Conservation (phyloP, 2,113 vertebrate genomes). For the Sceloporus tristichus region DNA sequence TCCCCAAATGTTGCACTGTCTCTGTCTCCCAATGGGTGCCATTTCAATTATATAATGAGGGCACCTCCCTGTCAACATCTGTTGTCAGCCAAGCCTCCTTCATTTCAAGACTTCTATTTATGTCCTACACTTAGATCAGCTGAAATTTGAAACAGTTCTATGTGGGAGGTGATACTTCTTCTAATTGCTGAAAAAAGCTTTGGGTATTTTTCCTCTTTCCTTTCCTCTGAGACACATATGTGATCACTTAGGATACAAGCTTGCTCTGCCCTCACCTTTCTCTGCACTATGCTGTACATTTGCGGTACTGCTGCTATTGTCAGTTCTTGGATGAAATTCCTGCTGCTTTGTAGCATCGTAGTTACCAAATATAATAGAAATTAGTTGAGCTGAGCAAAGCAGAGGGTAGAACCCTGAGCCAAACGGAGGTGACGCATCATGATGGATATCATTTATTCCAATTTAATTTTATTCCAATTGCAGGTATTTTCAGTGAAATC, state of each 20-base stretch:
- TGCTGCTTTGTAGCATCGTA: slow-evolving; percentile 52
- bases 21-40: slow-evolving; percentile 23
- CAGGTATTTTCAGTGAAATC: neutral
- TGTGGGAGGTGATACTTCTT: slow-evolving; percentile 42
- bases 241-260: slow-evolving; percentile 52
- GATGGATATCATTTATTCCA: neutral
- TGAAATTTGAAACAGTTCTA: slow-evolving; percentile 65
- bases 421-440: neutral
- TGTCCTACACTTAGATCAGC: slow-evolving; percentile 52
- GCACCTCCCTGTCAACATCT: slow-evolving; percentile 40
- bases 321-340: slow-evolving; percentile 41
- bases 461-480: neutral
- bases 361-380: slow-evolving; percentile 39
- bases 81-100: neutral
- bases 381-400: slow-evolving; percentile 30
- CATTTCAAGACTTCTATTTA: slow-evolving; percentile 57
- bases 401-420: neutral
- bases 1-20: slow-evolving; percentile 46
- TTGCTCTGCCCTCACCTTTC: slow-evolving; percentile 34
- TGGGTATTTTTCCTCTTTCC: slow-evolving; percentile 39
- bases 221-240: slow-evolving; percentile 47
- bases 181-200: slow-evolving; percentile 68
- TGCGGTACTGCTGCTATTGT: neutral
- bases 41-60: slow-evolving; percentile 46
- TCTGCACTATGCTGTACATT: slow-evolving; percentile 31